Evolutionary conservation across 2,797 vertebrate species (phyloP), one percentile per base, ranked within the genome.

Genomic region (Anguilla anguilla): DNA sequence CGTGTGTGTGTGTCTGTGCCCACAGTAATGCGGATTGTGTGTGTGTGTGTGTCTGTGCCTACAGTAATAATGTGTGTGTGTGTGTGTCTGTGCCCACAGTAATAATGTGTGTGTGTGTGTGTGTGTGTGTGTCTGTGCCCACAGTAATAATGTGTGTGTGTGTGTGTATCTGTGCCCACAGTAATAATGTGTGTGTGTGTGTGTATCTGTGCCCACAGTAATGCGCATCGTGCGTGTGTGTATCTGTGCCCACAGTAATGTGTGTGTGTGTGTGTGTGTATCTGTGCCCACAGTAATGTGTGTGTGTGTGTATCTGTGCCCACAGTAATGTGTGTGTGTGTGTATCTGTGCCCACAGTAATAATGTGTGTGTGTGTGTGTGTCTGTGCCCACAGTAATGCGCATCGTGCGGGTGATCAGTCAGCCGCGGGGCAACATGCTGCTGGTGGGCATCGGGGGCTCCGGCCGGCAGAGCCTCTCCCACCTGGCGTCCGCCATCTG

Each of bases 401-500:
- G 97, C 25, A 93, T 96, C 0, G 94, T 97, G 28, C 96, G 97
- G 19, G 98, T 98, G 43, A 97, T 98, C 86, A 96, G 97, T 89
- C 97, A 98, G 94, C 97, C 94, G 0, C 94, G 97, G 6, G 98
- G 98, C 17, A 98, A 98, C 94, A 97, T 98, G 97, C 95, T 98
- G 77, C 92, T 98, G 90, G 95, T 98, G 79, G 98, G 98, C 69
- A 96, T 98, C 0, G 97, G 97, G 4, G 97, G 97, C 88, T 98
- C 97, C 0, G 97, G 97, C 19, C 95, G 97, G 83, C 97, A 97
- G 93, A 98, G 97, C 51, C 93, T 98, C 67, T 96, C 97, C 6
- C 97, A 95, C 86, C 92, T 98, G 85, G 96, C 98, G 0, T 95
- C 97, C 0, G 97, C 87, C 91, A 97, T 98, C 91, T 98, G 96